Evolutionary conservation across 2,113 vertebrate species (phyloP).

Genomic region (Sapayoa aenigma): DNA sequence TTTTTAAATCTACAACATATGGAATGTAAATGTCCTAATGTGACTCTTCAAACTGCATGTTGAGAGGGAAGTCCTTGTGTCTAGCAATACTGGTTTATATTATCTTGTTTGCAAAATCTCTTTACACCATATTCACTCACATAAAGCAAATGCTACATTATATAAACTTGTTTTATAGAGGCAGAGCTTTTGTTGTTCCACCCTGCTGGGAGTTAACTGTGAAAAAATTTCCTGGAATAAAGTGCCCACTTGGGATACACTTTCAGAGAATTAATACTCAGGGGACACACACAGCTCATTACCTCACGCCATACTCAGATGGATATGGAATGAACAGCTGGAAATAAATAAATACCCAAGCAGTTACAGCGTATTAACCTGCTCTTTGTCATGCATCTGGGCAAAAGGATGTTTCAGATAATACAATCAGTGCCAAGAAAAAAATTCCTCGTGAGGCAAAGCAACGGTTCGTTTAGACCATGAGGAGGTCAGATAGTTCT

Average conservation of each 20-base stretch:
- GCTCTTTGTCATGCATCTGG: not conserved
- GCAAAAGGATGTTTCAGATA: not conserved
- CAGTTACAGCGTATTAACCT: not conserved
- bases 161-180: conserved; percentile 37
- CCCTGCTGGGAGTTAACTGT: conserved; percentile 59
- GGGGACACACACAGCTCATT: conserved; percentile 37
- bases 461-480: not conserved
- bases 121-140: not conserved
- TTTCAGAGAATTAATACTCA: conserved; percentile 55
- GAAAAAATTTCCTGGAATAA: conserved; percentile 57
- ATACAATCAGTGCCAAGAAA: not conserved
- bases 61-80: not conserved
- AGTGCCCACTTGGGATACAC: conserved; percentile 16
- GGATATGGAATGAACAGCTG: conserved; percentile 1
- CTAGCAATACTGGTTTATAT: not conserved
- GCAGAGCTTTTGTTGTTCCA: conserved; percentile 53
- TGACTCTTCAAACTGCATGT: not conserved
- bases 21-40: not conserved
- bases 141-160: not conserved
- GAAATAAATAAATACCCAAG: not conserved
- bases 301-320: conserved; percentile 48
- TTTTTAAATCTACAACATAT: not conserved
- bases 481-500: not conserved
- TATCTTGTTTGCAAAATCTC: not conserved
- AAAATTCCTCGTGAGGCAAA: not conserved